A percentile compares a stretch with the other conserved stretches of the same genome.
Conservation (phyloP, 2,113 vertebrate species). For the Rostratula benghalensis region DNA sequence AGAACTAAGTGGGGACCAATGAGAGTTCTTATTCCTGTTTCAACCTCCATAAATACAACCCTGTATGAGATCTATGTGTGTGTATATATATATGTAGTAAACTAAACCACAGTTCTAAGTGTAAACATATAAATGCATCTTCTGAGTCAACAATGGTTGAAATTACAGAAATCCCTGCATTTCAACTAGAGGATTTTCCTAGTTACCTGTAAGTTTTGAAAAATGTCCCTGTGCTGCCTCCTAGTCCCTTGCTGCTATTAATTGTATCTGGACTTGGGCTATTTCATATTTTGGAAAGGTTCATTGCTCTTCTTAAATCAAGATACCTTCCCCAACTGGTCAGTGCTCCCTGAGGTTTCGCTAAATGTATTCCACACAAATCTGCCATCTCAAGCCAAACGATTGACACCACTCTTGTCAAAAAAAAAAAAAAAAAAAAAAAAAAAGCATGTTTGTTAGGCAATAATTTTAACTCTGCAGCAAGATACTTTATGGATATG, state of each 20-base stretch:
- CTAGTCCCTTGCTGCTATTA: background rate
- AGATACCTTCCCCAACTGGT: background rate
- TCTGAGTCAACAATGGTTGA: background rate
- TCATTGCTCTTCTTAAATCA: background rate
- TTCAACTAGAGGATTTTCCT: background rate
- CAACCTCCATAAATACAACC: background rate
- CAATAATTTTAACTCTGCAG: background rate
- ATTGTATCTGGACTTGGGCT: background rate
- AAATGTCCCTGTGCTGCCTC: background rate
- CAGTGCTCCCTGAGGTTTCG: background rate
- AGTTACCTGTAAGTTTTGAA: background rate
- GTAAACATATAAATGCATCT: background rate
- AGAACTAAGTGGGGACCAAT: background rate
- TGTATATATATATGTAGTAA: background rate
- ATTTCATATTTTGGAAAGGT: background rate
- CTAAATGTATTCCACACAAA: background rate
- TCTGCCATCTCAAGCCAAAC: background rate
- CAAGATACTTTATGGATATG: background rate
- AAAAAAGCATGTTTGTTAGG: background rate
- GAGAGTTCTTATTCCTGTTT: background rate
- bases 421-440: background rate
- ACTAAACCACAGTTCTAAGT: background rate
- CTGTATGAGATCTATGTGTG: too few relatives aligned
- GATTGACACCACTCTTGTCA: background rate
- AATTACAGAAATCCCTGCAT: background rate